A percentile compares a stretch with the other conserved stretches of the same genome.
Evolutionary conservation across 2,113 vertebrate species (phyloP).

Genomic region (Ailurus styani): DNA sequence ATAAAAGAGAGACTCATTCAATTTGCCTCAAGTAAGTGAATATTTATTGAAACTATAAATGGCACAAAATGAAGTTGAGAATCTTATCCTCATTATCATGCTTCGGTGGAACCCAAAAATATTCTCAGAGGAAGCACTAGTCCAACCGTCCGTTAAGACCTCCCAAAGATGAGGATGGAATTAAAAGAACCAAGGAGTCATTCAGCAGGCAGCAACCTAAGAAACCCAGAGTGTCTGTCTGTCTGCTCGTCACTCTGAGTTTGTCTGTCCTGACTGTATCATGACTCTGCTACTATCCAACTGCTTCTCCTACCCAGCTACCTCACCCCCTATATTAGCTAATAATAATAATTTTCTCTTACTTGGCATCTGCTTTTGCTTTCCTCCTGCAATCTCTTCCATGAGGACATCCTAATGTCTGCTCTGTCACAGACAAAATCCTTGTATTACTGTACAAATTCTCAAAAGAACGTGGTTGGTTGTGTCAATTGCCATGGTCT

Average conservation of each 20-base stretch:
- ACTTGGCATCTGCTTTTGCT: neutral
- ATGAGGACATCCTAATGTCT: neutral
- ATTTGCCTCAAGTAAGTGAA: neutral
- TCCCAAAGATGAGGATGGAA: neutral
- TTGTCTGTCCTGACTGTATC: neutral
- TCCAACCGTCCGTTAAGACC: neutral
- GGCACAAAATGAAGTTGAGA: neutral
- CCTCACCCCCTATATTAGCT: neutral
- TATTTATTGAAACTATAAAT: neutral
- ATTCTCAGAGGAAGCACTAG: neutral
- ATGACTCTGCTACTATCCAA: neutral
- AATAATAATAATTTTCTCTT: neutral
- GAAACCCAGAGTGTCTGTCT: neutral
- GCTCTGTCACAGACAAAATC: neutral
- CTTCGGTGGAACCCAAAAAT: neutral
- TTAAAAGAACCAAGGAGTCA: neutral
- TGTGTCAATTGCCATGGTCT: neutral
- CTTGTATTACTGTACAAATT: neutral
- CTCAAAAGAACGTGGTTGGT: neutral
- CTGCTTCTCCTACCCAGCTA: neutral
- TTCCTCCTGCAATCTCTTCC: neutral
- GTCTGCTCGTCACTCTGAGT: neutral
- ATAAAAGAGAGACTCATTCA: neutral
- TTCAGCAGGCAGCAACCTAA: neutral
- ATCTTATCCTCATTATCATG: neutral